A percentile compares a stretch with the other conserved stretches of the same genome.
These are phyloP conservation scores for Chionomys nivalis DNA, from an alignment of 2,113 vertebrate species.

Conservation along the genomic window DNA sequence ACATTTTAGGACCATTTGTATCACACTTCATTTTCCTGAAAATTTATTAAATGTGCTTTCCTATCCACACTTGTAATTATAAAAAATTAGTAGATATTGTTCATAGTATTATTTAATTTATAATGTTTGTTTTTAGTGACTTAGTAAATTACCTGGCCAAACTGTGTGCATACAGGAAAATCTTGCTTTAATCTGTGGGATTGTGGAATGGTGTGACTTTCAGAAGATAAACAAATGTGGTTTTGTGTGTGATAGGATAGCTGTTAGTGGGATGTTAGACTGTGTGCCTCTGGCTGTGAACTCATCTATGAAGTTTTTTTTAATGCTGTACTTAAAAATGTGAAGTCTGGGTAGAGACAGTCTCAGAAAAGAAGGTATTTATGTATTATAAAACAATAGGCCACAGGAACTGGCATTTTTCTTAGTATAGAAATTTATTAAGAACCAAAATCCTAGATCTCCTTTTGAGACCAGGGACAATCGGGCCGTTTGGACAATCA, in stretches of 20 bases:
- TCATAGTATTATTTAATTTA: constrained; percentile 58
- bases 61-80: constrained; percentile 4
- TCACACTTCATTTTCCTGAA: constrained; percentile 42
- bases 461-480: constrained; percentile 71
- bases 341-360: constrained; percentile 55
- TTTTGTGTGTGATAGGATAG: neutral
- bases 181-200: constrained; percentile 29
- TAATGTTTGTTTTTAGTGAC: constrained; percentile 47
- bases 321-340: constrained; percentile 67
- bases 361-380: constrained; percentile 39
- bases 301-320: constrained; percentile 57
- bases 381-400: constrained; percentile 42
- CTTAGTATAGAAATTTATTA: constrained; percentile 65
- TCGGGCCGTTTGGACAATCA: constrained; percentile 82
- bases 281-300: constrained; percentile 67
- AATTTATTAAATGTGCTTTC: constrained; percentile 42
- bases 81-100: constrained; percentile 48
- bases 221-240: constrained; percentile 17
- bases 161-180: constrained; percentile 34
- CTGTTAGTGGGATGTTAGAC: constrained; percentile 30
- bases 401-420: constrained; percentile 57
- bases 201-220: constrained; percentile 12
- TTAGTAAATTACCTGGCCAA: neutral
- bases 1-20: constrained; percentile 24
- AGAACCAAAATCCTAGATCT: constrained; percentile 62